Base-by-base conservation (phyloP, 1,140 invertebrate genomes). In the Parapsyche elsis region DNA sequence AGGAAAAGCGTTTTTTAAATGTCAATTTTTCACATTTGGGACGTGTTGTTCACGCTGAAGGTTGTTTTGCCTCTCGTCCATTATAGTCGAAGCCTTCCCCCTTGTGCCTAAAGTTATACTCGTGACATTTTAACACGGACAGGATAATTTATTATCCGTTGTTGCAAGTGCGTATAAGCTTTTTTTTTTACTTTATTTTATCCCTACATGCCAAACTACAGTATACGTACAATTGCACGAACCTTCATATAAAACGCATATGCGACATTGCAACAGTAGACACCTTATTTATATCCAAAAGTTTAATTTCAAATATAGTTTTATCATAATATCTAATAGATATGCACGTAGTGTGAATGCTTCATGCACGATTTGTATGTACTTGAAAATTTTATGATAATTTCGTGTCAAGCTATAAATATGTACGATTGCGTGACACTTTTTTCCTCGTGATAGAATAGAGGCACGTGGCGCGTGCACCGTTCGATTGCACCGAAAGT, bases 1-100 rank as follows among this genome's bases (percentile, higher is more conserved):
- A 83, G 78, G 76, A 80, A 78, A 83, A 83, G 76, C 64, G 81
- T 79, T 82, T 80, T 82, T 82, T 82, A 79, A 83, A 83, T 83
- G 81, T 83, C 81, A 83, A 81, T 83, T 83, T 83, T 81, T 83
- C 81, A 83, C 81, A 83, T 83, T 83, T 83, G 61, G 71, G 81
- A 79, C 81, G 73, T 78, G 78, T 77, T 77, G 75, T 77, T 57
- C 75, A 64, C 64, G 76, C 46, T 53, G 71, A 26, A 67, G 24
- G 71, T 61, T 30, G 46, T 73, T 78, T 67, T 59, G 71, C 70
- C 19, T 73, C 26, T 59, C 70, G 57, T 38, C 64, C 59, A 64
- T 75, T 75, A 75, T 67, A 24, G 59, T 67, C 57, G 46, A 45
- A 64, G 78, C 70, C 70, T 26, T 23, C 71, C 61, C 76, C 76